Evolutionary conservation across 2,113 vertebrate genomes (phyloP), one percentile per base, ranked within the genome.

Genomic region (Bujurquina vittata): DNA sequence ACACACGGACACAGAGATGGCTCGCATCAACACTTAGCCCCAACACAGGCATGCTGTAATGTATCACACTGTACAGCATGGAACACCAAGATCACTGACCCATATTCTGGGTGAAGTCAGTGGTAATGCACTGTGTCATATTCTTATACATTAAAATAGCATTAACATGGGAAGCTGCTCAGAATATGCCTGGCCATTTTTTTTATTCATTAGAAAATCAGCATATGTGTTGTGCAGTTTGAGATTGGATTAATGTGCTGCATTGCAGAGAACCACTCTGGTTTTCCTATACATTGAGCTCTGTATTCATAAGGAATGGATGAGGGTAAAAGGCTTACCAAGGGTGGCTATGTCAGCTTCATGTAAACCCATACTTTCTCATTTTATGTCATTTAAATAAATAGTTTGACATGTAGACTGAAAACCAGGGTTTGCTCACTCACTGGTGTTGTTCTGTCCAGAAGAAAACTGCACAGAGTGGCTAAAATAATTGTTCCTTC

Each of bases 201-300:
- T 18, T 79, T 86, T 40, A 84, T 86, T 88, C 67, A 79, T 75
- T 69, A 17, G 62, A 59, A 84, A 54, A 83, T 62, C 60, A 67
- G 73, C 54, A 61, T 40, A 59, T 20, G 15, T 58, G 54, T 74
- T 83, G 26, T 26, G 86, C 78, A 84, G 59, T 62, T 80, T 75
- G 37, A 85, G 63, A 76, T 35, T 69, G 82, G 26, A 57, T 61
- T 54, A 11, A 63, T 90, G 73, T 94, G 87, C 93, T 94, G 93
- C 94, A 95, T 92, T 95, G 93, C 87, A 95, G 93, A 90, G 88
- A 90, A 75, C 76, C 85, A 80, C 78, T 61, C 74, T 62, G 75
- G 79, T 62, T 79, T 72, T 80, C 65, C 67, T 84, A 63, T 85
- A 88, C 65, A 77, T 40, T 59, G 10, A 74, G 43, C 33, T 79